Evolutionary conservation across 2,797 vertebrate genomes (phyloP), one percentile per base, ranked within the genome.

Genomic region (Gila robusta): DNA sequence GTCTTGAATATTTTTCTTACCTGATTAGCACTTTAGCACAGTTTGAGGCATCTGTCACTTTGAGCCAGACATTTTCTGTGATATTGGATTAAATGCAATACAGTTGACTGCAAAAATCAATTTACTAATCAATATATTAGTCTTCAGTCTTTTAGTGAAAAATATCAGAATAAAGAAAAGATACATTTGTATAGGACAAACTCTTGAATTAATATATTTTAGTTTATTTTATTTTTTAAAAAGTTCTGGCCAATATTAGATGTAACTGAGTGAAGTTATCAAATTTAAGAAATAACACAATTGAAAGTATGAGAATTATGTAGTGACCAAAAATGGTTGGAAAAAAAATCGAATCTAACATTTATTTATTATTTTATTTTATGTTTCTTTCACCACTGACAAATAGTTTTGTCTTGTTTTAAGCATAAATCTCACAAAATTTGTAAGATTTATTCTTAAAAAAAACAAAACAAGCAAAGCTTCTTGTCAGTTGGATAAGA

Each of bases 1-100:
- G 52, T 71, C 81, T n/a, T n/a, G n/a, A n/a, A 26, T 12, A 12
- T 19, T 83, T 47, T 52, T 74, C 9, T 71, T 12, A 79, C 64
- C 71, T 26, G 35, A 37, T 8, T 14, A 35, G 32, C 49, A 23
- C 69, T 41, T 74, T 64, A 1, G 35, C 0, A 6, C 19, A 11
- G 3, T 73, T 59, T 62, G 37, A 44, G 66, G 47, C 41, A 49
- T 32, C 17, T 47, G 76, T 49, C 69, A 28, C n/a, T 76, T 16
- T 26, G 64, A 78, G 79, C 2, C 32, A 79, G 23, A 19, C 32
- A 19, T 26, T 19, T 17, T 12, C 17, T 54, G 2, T 54, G 47
- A 21, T 5, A 21, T 12, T 74, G 26, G 44, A 52, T 54, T 76
- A 35, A 52, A 12, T 52, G 17, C 71, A 73, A 6, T 72, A 28